Evolutionary conservation across 2,797 vertebrate species (phyloP).

Genomic region (Coracias cyanogaster): DNA sequence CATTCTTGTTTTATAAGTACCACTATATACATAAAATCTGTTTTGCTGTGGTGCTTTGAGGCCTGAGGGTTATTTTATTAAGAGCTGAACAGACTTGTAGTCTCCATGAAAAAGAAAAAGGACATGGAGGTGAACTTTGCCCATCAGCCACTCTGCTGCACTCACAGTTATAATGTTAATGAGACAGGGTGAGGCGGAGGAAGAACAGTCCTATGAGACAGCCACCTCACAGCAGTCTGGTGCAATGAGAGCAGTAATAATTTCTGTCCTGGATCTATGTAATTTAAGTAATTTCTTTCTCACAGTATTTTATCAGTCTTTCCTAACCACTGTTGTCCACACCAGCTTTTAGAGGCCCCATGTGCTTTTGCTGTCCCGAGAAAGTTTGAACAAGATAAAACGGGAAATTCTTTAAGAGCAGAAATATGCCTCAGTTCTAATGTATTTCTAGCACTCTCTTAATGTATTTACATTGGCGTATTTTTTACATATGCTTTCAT

Average conservation of each 20-base stretch:
- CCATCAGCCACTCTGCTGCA: background rate
- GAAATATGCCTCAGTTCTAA: background rate
- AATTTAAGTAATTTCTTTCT: background rate
- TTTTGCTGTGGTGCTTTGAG: conserved; percentile 20
- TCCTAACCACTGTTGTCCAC: background rate
- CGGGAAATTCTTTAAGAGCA: background rate
- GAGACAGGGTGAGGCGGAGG: conserved; percentile 27
- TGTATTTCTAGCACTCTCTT: background rate
- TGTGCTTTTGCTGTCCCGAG: background rate
- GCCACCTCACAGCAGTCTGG: background rate
- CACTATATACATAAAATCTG: background rate
- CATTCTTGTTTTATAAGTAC: background rate
- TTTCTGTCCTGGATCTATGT: background rate
- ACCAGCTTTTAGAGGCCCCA: background rate
- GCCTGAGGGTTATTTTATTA: conserved; percentile 21
- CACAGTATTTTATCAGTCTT: background rate
- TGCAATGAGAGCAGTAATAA: background rate
- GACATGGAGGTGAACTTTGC: conserved; percentile 11
- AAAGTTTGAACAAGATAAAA: background rate
- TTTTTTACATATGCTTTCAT: background rate
- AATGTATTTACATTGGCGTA: conserved; percentile 27
- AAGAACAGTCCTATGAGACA: conserved; percentile 33
- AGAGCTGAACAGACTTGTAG: conserved; percentile 25
- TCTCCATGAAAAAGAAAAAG: background rate
- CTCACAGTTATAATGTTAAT: background rate